These are phyloP conservation scores for Chorisops tibialis DNA, from an alignment of 2,888 invertebrate genomes.

Conservation along the genomic window DNA sequence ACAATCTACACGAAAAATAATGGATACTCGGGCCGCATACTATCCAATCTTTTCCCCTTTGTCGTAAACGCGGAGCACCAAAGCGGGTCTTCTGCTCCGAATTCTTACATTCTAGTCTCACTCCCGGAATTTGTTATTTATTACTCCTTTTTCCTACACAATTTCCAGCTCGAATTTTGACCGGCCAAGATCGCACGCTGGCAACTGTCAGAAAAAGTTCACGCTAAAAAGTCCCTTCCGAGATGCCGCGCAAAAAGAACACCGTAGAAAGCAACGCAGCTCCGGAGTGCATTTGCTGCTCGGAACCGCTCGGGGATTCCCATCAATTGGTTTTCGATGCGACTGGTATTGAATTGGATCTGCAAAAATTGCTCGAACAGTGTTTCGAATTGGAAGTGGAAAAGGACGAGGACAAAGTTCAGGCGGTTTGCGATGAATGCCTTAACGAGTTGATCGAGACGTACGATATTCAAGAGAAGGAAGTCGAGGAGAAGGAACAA, in stretches of 20 bases:
- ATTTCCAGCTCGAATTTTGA: too few relatives aligned
- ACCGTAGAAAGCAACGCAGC: neutral
- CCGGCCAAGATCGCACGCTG: too few relatives aligned
- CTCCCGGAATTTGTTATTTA: too few relatives aligned
- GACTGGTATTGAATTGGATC: constrained; percentile 43
- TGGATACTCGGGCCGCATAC: too few relatives aligned
- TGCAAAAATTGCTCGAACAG: constrained; percentile 39
- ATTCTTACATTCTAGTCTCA: too few relatives aligned
- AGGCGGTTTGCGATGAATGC: constrained; percentile 42
- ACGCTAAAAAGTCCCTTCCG: constrained; percentile 1
- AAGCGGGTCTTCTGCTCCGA: too few relatives aligned
- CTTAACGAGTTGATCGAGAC: constrained; percentile 42
- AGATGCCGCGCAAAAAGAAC: constrained; percentile 20
- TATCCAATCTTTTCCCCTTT: too few relatives aligned
- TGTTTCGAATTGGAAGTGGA: constrained; percentile 40
- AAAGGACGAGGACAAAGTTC: constrained; percentile 28
- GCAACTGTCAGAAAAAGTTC: neutral
- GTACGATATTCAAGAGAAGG: constrained; percentile 38
- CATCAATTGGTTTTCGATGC: constrained; percentile 46
- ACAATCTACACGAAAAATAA: too few relatives aligned
- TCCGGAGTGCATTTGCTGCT: constrained; percentile 41
- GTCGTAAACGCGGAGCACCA: too few relatives aligned
- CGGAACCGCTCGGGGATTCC: constrained; percentile 21
- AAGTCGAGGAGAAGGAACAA: neutral
- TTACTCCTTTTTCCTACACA: too few relatives aligned